These are phyloP conservation scores for Myripristis murdjan DNA, from an alignment of 2,797 vertebrate species.

Conservation along the genomic window DNA sequence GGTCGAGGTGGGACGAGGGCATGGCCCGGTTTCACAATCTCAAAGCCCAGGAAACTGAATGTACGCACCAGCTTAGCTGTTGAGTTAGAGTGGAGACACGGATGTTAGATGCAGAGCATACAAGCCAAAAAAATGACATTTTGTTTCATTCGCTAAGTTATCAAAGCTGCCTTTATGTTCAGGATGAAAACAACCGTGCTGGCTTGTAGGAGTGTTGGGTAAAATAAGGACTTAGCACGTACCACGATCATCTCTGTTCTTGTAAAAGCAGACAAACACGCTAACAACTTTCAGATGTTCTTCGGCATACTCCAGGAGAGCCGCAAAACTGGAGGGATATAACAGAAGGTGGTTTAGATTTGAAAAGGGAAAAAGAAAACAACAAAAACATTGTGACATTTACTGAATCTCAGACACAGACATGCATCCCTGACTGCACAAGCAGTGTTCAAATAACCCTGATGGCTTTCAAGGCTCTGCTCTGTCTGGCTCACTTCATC, in stretches of 20 bases:
- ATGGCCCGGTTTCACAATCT: slow-evolving; percentile 91
- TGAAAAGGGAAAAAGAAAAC: slow-evolving; percentile 6
- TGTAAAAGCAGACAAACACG: slow-evolving; percentile 90
- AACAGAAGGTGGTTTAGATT: slow-evolving; percentile 17
- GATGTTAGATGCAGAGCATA: neutral
- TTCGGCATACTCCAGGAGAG: slow-evolving; percentile 89
- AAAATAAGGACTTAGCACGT: slow-evolving; percentile 26
- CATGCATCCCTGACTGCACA: no score
- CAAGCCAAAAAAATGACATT: neutral
- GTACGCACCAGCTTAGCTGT: slow-evolving; percentile 89
- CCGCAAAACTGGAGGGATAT: slow-evolving; percentile 79
- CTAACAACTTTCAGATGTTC: slow-evolving; percentile 89
- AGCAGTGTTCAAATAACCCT: no score
- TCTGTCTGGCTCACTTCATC: neutral
- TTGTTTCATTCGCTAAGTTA: neutral
- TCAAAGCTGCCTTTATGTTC: neutral
- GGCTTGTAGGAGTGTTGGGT: neutral
- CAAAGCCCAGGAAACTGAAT: slow-evolving; percentile 92
- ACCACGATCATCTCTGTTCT: slow-evolving; percentile 90
- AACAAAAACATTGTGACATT: neutral
- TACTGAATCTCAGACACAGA: neutral
- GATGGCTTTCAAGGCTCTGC: neutral
- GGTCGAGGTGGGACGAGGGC: slow-evolving; percentile 88
- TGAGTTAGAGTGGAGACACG: neutral
- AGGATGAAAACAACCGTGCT: neutral